Conservation (phyloP, 2,888 invertebrate species). For the Caenorhabditis sinica region DNA sequence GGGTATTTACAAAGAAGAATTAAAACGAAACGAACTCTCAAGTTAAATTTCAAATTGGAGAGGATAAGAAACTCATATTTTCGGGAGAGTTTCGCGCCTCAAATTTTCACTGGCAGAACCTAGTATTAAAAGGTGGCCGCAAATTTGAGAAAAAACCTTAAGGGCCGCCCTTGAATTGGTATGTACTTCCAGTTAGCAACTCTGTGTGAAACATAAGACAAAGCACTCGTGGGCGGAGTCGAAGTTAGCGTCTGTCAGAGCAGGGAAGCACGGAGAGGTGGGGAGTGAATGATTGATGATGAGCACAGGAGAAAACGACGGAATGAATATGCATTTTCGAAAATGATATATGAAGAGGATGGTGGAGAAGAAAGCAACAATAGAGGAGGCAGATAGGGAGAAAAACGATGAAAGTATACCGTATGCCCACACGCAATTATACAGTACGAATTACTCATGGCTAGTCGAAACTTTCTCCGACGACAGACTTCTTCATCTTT, state of each 20-base stretch:
- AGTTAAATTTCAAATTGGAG: too few relatives aligned
- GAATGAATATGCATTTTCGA: slow-evolving; percentile 52
- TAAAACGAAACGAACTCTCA: not conserved
- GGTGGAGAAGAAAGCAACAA: slow-evolving; percentile 5
- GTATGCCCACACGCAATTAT: slow-evolving; percentile 44
- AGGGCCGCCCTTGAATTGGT: too few relatives aligned
- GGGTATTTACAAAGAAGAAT: slow-evolving; percentile 21
- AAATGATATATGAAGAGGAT: slow-evolving; percentile 59
- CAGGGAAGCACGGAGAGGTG: slow-evolving; percentile 26
- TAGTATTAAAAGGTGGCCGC: slow-evolving; percentile 32
- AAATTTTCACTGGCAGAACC: too few relatives aligned
- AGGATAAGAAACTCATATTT: too few relatives aligned
- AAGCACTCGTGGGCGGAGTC: slow-evolving; percentile 49
- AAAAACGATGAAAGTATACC: slow-evolving; percentile 21
- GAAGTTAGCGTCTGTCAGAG: slow-evolving; percentile 20
- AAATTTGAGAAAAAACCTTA: too few relatives aligned
- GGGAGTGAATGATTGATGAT: slow-evolving; percentile 56
- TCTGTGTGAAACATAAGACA: slow-evolving; percentile 23
- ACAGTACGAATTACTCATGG: slow-evolving; percentile 47
- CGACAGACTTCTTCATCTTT: not conserved
- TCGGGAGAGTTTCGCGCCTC: not conserved
- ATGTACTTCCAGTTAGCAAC: too few relatives aligned
- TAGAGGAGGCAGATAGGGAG: not conserved
- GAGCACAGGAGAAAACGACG: slow-evolving; percentile 33
- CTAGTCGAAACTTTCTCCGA: slow-evolving; percentile 40